Base-by-base conservation (phyloP, 2,888 invertebrate species). In the Prionchulus punctatus region DNA sequence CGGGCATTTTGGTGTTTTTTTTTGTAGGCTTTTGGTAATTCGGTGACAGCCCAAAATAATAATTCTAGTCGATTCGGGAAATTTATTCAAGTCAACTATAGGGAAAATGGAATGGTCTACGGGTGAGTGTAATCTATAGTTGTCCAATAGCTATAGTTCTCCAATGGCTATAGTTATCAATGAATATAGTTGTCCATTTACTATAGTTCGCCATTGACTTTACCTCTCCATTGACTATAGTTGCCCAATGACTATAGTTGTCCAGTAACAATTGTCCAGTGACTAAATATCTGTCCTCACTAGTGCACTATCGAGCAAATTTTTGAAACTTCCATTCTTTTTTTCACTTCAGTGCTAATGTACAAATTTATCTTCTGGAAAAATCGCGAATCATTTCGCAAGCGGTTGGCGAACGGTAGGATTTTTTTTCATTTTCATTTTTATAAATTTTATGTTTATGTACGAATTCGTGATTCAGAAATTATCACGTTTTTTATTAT, bases 401-500 rank as follows among this genome's bases (percentile, higher is more conserved):
- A 76, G 90, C 91, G 26, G 81, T 84, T 61, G 86, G 88, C 70
- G 92, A 94, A 75, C 78, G 75, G 72, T 73, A 62, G 55, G 62
- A 53, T 23, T 25, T 4, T 43, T 57, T 36, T 30, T 21, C 18
- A 21, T 27, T 61, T 30, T 52, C 27, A 36, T 45, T 30, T 49
- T 49, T 49, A 26, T 15, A 49, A 30, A 49, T 49, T 49, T 49
- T 30, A 4, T 15, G 64, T 43, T 36, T 36, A 15, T 18, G 3
- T 21, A 23, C 42, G 30, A 12, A 27, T 21, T n/a, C n/a, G 42
- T 25, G 7, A 48, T 60, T 56, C 48, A 73, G 91, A 69, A 94
- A 92, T 76, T 94, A 94, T 75, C 92, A 94, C 73, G 92, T 92
- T 61, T 94, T 94, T 76, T 94, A 94, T 75, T 92, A 92, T 75